phyloP scores from a whole-genome alignment of 2,797 vertebrate species.

The Sebastes wilsoni region DNA sequence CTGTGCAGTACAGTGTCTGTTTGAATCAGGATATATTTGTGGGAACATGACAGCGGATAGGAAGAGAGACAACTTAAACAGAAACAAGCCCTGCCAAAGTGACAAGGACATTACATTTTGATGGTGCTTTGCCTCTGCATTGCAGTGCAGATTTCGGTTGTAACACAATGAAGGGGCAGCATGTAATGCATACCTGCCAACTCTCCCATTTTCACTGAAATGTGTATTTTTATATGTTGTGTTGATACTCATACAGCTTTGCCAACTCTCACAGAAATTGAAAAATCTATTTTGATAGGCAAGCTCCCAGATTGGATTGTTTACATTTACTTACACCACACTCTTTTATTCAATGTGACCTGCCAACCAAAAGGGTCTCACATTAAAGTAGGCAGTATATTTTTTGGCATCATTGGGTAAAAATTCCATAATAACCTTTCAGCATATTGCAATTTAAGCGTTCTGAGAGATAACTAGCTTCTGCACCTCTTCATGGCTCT shows the following conservation, averaged over 20 bases:
- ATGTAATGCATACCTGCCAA: neutral
- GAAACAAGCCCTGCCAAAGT: neutral
- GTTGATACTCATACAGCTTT: neutral
- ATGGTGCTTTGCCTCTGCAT: neutral
- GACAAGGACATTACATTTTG: neutral
- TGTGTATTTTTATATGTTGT: neutral
- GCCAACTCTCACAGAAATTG: neutral
- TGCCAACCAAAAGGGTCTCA: neutral
- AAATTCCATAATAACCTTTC: too few relatives aligned
- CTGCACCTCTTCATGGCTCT: too few relatives aligned
- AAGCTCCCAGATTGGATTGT: neutral
- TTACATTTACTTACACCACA: neutral
- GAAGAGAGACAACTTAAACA: neutral
- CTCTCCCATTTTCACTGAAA: neutral
- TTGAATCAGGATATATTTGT: neutral
- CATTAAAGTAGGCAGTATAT: too few relatives aligned
- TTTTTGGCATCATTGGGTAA: too few relatives aligned
- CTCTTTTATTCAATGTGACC: neutral
- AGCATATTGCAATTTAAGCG: too few relatives aligned
- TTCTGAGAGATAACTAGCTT: too few relatives aligned
- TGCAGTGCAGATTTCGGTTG: neutral
- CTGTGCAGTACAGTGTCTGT: neutral
- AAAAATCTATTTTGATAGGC: neutral
- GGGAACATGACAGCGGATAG: neutral
- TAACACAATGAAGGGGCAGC: neutral